Base-by-base conservation (phyloP, 2,113 vertebrate genomes). In the Carassius auratus region DNA sequence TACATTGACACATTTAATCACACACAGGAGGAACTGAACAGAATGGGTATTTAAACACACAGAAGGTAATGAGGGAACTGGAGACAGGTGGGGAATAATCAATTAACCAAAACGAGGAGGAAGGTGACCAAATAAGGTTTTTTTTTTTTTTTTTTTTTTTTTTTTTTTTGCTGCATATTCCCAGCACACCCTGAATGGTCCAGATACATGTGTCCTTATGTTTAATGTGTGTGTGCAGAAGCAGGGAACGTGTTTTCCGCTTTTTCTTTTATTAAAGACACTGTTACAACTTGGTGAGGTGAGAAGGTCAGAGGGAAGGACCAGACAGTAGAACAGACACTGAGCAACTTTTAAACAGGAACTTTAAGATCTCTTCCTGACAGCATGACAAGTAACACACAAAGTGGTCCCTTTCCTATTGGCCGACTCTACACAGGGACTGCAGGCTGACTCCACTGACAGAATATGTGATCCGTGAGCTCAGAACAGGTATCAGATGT, bases 401-500 rank as follows among this genome's bases (percentile, higher is more conserved):
- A 83, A 71, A 71, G 81, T 21, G 48, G 10, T 83, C 81, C 81
- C 66, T 83, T 83, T 83, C 64, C 81, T 71, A 23, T 71, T 57
- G 81, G 81, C 12, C 64, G 48, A 36, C 79, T 33, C 61, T 42
- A 50, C n/a, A n/a, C 38, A 68, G 79, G 61, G 79, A 81, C 79
- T 81, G 45, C 74, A 52, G 64, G 48, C 81, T 45, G 64, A 36
- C 76, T 78, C 10, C 17, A 33, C 79, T 81, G 79, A 71, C 81
- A 83, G 81, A 83, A 71, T 52, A 69, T 48, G 81, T 71, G 81
- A 83, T 83, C 81, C 81, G 66, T 71, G 81, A 83, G 81, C 61
- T 82, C 38, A 69, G 80, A 82, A 69, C 62, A 82, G 80, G 66
- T 83, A 71, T 83, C 64, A 71, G 66, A 71, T 52, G 66, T 71